Conservation (phyloP, 2,113 vertebrate species). For the Tapirus terrestris region DNA sequence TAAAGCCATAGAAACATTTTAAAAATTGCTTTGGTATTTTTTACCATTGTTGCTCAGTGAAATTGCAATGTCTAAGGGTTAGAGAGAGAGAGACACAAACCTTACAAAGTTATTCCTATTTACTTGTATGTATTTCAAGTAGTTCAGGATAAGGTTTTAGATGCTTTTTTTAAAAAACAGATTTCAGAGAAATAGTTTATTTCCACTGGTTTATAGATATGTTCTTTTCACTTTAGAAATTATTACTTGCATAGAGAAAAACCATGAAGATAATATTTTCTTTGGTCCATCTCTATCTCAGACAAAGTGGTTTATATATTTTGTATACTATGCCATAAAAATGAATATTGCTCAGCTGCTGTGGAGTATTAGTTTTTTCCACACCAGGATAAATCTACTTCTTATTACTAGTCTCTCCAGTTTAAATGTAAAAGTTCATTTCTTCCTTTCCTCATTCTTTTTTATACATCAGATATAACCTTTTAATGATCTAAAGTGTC, state of each 20-base stretch:
- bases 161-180: background rate
- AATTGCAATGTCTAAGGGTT: background rate
- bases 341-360: slow-evolving; percentile 66
- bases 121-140: slow-evolving; percentile 39
- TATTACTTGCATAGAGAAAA: slow-evolving; percentile 67
- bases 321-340: slow-evolving; percentile 51
- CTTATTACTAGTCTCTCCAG: background rate
- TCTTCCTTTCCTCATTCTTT: background rate
- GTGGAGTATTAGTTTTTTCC: background rate
- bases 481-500: slow-evolving; percentile 30
- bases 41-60: slow-evolving; percentile 6
- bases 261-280: slow-evolving; percentile 65
- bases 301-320: slow-evolving; percentile 67
- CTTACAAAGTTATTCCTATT: slow-evolving; percentile 34
- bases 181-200: slow-evolving; percentile 58
- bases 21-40: background rate
- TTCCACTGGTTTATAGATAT: slow-evolving; percentile 55
- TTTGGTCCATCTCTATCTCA: slow-evolving; percentile 69
- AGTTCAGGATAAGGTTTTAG: slow-evolving; percentile 40
- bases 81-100: no score
- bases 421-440: slow-evolving; percentile 11
- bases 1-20: background rate
- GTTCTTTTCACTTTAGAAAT: slow-evolving; percentile 70
- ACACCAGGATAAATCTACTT: slow-evolving; percentile 55
- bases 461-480: background rate